Conservation (phyloP, 2,797 vertebrate species). For the Spondyliosoma cantharus region DNA sequence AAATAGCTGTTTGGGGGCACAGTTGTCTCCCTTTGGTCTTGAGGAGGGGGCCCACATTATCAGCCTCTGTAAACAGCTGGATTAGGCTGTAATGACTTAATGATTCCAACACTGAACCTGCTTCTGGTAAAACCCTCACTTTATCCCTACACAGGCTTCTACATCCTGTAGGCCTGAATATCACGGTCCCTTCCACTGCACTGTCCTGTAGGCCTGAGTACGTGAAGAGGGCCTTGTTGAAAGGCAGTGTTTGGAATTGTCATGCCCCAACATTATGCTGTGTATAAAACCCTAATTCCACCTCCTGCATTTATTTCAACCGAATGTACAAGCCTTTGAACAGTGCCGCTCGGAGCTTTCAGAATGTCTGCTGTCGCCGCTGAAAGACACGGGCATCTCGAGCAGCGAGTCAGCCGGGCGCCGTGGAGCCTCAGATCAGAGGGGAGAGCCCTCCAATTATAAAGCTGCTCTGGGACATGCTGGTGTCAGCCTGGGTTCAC, state of each 20-base stretch:
- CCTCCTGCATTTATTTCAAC: background rate
- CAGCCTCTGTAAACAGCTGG: too few relatives aligned
- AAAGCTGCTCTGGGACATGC: slow-evolving; percentile 25
- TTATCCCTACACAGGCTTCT: too few relatives aligned
- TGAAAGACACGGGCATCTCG: slow-evolving; percentile 18
- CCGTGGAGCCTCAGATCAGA: slow-evolving; percentile 28
- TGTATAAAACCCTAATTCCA: background rate
- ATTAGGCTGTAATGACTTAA: too few relatives aligned
- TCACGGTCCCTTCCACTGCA: too few relatives aligned
- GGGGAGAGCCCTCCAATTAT: slow-evolving; percentile 37
- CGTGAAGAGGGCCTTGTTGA: background rate
- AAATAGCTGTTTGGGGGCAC: too few relatives aligned
- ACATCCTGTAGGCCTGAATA: too few relatives aligned
- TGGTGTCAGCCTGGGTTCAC: slow-evolving; percentile 5
- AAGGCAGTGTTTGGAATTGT: background rate
- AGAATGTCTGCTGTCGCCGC: background rate
- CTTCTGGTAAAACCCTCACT: too few relatives aligned
- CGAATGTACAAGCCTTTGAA: slow-evolving; percentile 7
- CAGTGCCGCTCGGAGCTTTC: background rate
- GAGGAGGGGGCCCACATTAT: too few relatives aligned
- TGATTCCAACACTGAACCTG: too few relatives aligned
- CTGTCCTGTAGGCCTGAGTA: too few relatives aligned
- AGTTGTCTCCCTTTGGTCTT: too few relatives aligned
- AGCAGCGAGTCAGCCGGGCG: slow-evolving; percentile 9
- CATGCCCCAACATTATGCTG: background rate